A percentile compares a stretch with the other conserved stretches of the same genome.
These are phyloP conservation scores for Eupithecia exiguata DNA, from an alignment of 2,888 invertebrate species.

Conservation along the genomic window DNA sequence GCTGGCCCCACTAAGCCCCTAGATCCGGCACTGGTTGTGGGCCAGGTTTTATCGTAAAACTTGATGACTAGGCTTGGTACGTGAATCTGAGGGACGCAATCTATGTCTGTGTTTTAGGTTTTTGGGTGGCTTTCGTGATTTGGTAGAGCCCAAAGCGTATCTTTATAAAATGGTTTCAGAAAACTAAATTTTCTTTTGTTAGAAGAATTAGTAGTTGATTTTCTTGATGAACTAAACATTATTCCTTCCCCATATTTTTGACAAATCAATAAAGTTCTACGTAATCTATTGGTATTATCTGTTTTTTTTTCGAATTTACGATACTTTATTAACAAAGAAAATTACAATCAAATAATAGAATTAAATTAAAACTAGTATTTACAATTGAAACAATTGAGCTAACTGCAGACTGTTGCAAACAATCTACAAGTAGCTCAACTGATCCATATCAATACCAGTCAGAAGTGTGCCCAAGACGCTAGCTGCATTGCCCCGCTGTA, in stretches of 20 bases:
- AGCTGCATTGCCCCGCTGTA: too few relatives aligned
- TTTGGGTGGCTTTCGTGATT: neutral
- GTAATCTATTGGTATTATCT: neutral
- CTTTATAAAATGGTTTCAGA: neutral
- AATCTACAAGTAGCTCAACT: too few relatives aligned
- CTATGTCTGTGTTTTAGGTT: constrained; percentile 2
- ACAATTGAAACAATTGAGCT: too few relatives aligned
- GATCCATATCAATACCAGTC: too few relatives aligned
- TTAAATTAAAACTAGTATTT: too few relatives aligned
- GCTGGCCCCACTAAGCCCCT: neutral
- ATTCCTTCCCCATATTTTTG: neutral
- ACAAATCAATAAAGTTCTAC: neutral
- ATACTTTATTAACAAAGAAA: too few relatives aligned
- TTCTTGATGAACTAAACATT: too few relatives aligned
- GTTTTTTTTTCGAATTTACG: too few relatives aligned
- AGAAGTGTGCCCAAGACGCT: too few relatives aligned
- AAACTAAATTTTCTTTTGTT: neutral
- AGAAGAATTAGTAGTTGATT: too few relatives aligned
- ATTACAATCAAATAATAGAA: too few relatives aligned
- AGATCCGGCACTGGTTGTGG: neutral
- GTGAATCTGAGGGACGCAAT: neutral
- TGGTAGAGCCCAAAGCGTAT: neutral
- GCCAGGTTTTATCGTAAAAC: constrained; percentile 30
- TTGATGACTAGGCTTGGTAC: constrained; percentile 28
- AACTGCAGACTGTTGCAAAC: too few relatives aligned